phyloP scores from a whole-genome alignment of 2,113 vertebrate species.

The Sylvia atricapilla region DNA sequence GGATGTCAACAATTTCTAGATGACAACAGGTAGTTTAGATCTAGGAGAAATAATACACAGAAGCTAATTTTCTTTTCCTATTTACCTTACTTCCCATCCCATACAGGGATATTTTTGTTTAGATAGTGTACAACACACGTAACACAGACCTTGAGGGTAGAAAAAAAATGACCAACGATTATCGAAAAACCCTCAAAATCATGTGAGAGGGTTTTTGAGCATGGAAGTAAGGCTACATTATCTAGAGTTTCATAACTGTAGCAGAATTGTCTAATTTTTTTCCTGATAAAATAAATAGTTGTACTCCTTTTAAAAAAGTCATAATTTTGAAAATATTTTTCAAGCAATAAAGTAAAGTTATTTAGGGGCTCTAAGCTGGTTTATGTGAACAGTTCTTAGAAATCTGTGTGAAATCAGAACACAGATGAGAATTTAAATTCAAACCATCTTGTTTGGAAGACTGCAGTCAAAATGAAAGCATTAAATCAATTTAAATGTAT shows the following conservation, averaged over 20 bases:
- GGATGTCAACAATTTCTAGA: not conserved
- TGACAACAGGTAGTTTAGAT: not conserved
- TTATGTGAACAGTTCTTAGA: slow-evolving; percentile 42
- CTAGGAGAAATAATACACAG: too few species aligned
- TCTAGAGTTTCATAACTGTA: not conserved
- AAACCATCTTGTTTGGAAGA: slow-evolving; percentile 38
- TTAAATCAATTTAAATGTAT: slow-evolving; percentile 55
- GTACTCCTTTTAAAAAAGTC: not conserved
- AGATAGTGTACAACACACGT: not conserved
- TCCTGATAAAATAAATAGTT: not conserved
- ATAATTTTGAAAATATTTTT: not conserved
- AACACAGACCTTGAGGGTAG: not conserved
- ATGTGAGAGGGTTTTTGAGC: not conserved
- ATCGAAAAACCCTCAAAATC: not conserved
- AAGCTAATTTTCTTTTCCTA: not conserved
- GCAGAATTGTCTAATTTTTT: not conserved
- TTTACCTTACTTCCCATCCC: not conserved
- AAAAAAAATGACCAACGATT: fast-evolving
- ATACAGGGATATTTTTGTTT: not conserved
- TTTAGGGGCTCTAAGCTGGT: not conserved
- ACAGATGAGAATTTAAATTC: slow-evolving; percentile 49
- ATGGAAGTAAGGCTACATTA: not conserved
- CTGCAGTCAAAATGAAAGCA: slow-evolving; percentile 50
- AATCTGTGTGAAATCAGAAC: slow-evolving; percentile 52
- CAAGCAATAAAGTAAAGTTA: not conserved